Evolutionary conservation across 2,888 invertebrate species (phyloP), one percentile per base, ranked within the genome.

Genomic region (Nephrocerus scutellatus): DNA sequence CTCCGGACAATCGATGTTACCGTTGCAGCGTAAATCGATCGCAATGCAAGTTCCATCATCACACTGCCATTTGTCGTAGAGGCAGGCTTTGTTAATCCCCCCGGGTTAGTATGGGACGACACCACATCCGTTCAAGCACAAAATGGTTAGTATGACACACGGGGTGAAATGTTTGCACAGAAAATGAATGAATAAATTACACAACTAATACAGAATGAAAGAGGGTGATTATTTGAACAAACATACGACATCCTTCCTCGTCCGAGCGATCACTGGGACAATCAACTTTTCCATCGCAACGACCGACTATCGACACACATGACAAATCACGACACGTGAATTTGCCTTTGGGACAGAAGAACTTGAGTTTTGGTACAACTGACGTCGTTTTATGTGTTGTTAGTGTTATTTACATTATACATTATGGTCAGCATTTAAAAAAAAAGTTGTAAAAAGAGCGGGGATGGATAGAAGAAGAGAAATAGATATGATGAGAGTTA

Each of bases 321-420:
- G 75, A 74, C 34, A 83, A 80, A 63, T 85, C 82, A 41, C 71
- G 72, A 65, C 88, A 89, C 47, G 76, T 77, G 68, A 83, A 86
- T 56, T 71, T 72, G 26, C 77, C 77, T 19, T 72, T 66, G 15
- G 72, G 60, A 49, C 68, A 69, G 35, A 57, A 63, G 50, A 57
- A 68, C 38, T 53, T 57, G 18, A 65, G 41, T 39, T 58, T 57
- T 16, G 65, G 67, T 36, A 61, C 54, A 51, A 68, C 48, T 68
- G 56, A 47, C 71, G 12, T 9, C 22, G 10, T 22, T 22, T 32
- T 8, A 9, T 34, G 14, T 33, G 12, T 12, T 12, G 29, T 26
- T n/a, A 13, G 23, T 73, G n/a, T 29, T 29, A 13, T 29, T 29
- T 29, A 1, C 68, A 65, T 33, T 68, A 63, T 38, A 10, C 13